A percentile compares a stretch with the other conserved stretches of the same genome.
Conservation (phyloP, 2,797 vertebrate genomes). For the Zalophus californianus region DNA sequence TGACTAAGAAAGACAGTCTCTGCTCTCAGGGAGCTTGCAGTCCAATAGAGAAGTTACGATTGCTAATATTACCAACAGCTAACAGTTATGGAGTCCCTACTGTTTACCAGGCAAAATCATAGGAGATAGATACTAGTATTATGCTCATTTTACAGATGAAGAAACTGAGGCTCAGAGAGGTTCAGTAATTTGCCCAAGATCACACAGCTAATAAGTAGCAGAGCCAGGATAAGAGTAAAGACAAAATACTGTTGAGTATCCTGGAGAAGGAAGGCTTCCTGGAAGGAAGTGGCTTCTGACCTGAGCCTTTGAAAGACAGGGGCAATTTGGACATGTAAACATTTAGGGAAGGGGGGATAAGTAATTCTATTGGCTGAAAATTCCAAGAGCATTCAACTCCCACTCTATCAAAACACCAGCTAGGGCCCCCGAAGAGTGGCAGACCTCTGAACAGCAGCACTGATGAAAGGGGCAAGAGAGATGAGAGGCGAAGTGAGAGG, state of each 20-base stretch:
- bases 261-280: background rate
- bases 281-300: background rate
- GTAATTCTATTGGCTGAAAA: background rate
- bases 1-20: background rate
- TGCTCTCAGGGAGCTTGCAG: background rate
- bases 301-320: background rate
- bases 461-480: background rate
- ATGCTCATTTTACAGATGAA: background rate
- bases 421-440: rapidly evolving
- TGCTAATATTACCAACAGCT: background rate
- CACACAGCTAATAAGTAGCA: background rate
- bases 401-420: background rate
- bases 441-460: background rate
- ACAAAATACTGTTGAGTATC: background rate
- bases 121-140: background rate
- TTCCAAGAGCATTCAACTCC: background rate
- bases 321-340: background rate
- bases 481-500: background rate
- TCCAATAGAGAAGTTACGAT: background rate
- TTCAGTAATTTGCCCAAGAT: background rate
- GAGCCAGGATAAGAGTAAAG: background rate
- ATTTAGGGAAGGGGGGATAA: background rate
- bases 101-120: background rate
- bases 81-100: background rate
- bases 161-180: slow-evolving; percentile 3